Conservation (phyloP, 2,797 vertebrate genomes). For the Sebastes taczanowskii region DNA sequence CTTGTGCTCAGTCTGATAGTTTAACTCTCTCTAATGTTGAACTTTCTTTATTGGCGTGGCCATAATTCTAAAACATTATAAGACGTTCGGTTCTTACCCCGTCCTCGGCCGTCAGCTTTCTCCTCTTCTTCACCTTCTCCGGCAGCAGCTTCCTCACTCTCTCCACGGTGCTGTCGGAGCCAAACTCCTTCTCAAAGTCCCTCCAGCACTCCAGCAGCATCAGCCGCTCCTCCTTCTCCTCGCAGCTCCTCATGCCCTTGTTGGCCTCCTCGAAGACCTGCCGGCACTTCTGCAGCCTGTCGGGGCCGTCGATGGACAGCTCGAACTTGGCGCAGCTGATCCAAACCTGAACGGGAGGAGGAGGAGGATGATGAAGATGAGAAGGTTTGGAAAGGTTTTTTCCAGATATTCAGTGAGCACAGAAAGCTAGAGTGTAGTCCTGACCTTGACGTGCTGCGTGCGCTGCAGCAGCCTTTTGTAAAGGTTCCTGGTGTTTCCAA, state of each 20-base stretch:
- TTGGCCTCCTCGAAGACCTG: constrained; percentile 97
- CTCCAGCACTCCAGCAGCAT: constrained; percentile 97
- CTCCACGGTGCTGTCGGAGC: constrained; percentile 80
- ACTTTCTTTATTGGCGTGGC: neutral
- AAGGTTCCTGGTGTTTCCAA: constrained; percentile 90
- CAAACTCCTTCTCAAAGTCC: constrained; percentile 91
- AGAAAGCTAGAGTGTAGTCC: neutral
- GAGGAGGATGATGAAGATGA: too few species aligned
- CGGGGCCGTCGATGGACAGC: constrained; percentile 85
- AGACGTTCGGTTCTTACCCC: constrained; percentile 85
- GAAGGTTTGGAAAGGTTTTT: neutral
- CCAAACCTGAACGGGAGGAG: constrained; percentile 88
- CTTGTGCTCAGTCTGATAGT: neutral
- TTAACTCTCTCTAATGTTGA: neutral
- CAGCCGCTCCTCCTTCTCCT: constrained; percentile 97
- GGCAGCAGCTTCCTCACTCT: constrained; percentile 93
- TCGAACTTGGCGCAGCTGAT: constrained; percentile 97
- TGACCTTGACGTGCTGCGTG: constrained; percentile 96
- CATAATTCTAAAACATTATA: neutral
- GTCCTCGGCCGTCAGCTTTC: constrained; percentile 96
- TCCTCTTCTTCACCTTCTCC: constrained; percentile 98
- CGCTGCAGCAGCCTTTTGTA: constrained; percentile 92
- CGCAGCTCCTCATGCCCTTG: constrained; percentile 91
- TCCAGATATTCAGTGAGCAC: neutral
- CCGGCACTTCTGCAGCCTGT: constrained; percentile 85